Conservation (phyloP, 2,888 invertebrate genomes). For the Calliphora vomitoria region DNA sequence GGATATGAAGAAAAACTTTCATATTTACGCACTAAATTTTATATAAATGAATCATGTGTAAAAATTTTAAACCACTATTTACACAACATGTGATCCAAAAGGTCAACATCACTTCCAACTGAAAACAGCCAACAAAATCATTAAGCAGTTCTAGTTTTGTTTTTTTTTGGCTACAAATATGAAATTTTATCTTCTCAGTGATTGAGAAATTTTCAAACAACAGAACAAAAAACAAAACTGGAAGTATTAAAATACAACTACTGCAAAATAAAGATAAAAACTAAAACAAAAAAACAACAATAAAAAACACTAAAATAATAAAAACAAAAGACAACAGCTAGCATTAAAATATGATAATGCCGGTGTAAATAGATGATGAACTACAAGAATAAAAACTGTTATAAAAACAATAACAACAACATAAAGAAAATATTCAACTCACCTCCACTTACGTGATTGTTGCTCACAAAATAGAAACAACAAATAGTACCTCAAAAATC, state of each 20-base stretch:
- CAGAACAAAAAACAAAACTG: neutral
- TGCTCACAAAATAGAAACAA: slow-evolving; percentile 31
- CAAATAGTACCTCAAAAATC: slow-evolving; percentile 38
- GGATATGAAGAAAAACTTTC: neutral
- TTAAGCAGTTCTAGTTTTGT: neutral
- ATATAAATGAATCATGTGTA: slow-evolving; percentile 9
- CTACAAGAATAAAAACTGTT: slow-evolving; percentile 1
- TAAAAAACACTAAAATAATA: slow-evolving; percentile 19
- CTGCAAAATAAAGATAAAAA: slow-evolving; percentile 26
- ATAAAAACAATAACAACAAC: slow-evolving; percentile 30
- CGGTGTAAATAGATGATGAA: slow-evolving; percentile 49
- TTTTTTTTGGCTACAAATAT: neutral
- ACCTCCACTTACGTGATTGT: slow-evolving; percentile 46
- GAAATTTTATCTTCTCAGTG: neutral
- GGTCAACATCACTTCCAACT: slow-evolving; percentile 17
- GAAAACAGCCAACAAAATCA: neutral
- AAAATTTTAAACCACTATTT: neutral
- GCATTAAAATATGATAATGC: slow-evolving; percentile 1
- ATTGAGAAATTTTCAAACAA: neutral
- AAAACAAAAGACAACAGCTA: slow-evolving; percentile 9
- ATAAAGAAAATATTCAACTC: slow-evolving; percentile 25
- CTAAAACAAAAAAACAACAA: slow-evolving; percentile 13
- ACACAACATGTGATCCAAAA: slow-evolving; percentile 38
- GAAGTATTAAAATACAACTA: slow-evolving; percentile 42
- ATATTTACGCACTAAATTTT: slow-evolving; percentile 1